Evolutionary conservation across 2,888 invertebrate genomes (phyloP).

Genomic region (Homarus gammarus): DNA sequence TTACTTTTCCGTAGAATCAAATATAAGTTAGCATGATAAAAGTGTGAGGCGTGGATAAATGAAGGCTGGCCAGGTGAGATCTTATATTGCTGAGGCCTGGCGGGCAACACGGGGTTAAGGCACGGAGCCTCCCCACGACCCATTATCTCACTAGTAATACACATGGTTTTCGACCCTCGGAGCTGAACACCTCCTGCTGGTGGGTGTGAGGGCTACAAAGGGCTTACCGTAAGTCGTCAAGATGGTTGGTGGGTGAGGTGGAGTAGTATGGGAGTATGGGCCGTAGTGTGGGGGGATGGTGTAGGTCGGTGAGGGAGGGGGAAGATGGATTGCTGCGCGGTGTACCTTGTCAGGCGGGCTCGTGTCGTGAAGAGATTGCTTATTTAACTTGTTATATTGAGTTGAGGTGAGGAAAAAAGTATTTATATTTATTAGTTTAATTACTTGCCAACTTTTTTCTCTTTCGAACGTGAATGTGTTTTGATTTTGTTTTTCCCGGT

Average conservation of each 20-base stretch:
- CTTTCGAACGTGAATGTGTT: constrained; percentile 27
- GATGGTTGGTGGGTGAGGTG: not conserved
- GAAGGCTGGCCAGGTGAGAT: constrained; percentile 39
- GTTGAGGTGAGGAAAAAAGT: constrained; percentile 16
- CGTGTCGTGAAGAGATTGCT: constrained; percentile 49
- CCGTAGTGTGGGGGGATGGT: not conserved
- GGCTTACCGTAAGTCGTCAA: not conserved
- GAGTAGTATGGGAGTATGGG: constrained; percentile 19
- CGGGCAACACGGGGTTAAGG: not conserved
- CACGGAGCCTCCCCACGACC: not conserved
- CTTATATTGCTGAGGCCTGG: constrained; percentile 15
- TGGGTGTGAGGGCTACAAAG: not conserved
- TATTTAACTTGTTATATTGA: constrained; percentile 65
- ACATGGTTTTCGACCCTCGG: constrained; percentile 15
- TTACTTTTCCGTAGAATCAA: constrained; percentile 15
- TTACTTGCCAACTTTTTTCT: constrained; percentile 49
- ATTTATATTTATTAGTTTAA: constrained; percentile 60
- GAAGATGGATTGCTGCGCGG: constrained; percentile 45
- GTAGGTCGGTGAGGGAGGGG: constrained; percentile 1
- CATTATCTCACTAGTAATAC: not conserved
- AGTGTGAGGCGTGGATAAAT: constrained; percentile 41
- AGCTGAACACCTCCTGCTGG: not conserved
- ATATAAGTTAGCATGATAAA: constrained; percentile 29
- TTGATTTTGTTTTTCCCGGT: constrained; percentile 18
- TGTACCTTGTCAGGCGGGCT: constrained; percentile 42